Base-by-base conservation (phyloP, 2,113 vertebrate genomes). In the Lophius piscatorius region DNA sequence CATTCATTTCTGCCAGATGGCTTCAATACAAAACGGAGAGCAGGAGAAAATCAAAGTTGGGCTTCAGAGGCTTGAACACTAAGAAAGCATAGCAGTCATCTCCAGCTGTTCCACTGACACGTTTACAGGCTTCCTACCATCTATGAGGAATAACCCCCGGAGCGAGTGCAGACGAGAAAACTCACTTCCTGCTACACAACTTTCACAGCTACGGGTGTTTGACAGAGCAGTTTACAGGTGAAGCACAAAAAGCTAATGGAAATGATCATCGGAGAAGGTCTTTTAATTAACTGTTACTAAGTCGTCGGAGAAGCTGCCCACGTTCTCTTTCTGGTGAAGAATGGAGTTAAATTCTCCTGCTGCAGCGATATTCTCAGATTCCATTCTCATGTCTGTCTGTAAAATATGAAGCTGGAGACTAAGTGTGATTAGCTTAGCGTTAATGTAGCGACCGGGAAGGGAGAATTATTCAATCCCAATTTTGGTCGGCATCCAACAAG, bases 1-100 rank as follows among this genome's bases (percentile, higher is more conserved):
- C 79, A 48, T 71, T 74, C 34, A 28, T 64, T 73, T 49, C 83
- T 86, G 87, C 80, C 85, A 90, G 87, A 90, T 90, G 85, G 85
- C 73, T 78, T 85, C 79, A 81, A 66, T 65, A 68, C 74, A 78
- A 74, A 77, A 77, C 64, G 51, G 74, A 76, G 76, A 74, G 74
- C 62, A 54, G 45, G 42, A 66, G 58, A 70, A 62, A 86, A 84
- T 86, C 80, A 83, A 88, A 85, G 80, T 78, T 77, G 59, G 61
- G 69, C 75, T 82, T 81, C 67, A 70, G 64, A 85, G 45, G 79
- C 76, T 79, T 55, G 61, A 67, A 66, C 67, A 76, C 52, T 62
- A 74, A 80, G 68, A 74, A 76, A 64, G 70, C 70, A 62, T 67
- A 50, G 71, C 60, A 61, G 81, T 85, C 81, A 85, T 71, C 82